A percentile compares a stretch with the other conserved stretches of the same genome.
Evolutionary conservation across 2,797 vertebrate species (phyloP).

Genomic region (Lophotriccus pileatus): DNA sequence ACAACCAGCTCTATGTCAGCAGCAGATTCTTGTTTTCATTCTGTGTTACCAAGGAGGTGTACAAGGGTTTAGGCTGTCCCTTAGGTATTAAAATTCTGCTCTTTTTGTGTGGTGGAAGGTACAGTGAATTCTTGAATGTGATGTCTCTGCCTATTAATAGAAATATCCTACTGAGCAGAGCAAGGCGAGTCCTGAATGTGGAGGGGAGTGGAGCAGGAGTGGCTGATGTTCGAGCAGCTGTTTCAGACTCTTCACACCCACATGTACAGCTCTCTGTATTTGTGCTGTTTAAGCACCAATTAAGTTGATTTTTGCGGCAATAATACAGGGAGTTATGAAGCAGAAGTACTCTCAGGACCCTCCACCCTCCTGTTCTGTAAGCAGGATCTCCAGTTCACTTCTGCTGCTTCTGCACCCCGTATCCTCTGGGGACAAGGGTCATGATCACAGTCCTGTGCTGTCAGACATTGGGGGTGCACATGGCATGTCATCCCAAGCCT

Average conservation of each 20-base stretch:
- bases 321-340: neutral
- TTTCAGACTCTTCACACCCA: neutral
- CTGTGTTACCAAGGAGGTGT: accelerated
- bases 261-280: neutral
- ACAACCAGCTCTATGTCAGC: neutral
- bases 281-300: neutral
- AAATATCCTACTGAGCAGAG: neutral
- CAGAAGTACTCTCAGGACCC: neutral
- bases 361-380: neutral
- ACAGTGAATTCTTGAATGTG: neutral
- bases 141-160: neutral
- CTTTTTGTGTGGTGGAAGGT: neutral
- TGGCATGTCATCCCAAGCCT: neutral
- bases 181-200: neutral
- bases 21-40: neutral
- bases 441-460: neutral
- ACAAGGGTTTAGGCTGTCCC: neutral
- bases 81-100: neutral
- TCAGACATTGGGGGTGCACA: neutral
- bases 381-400: neutral
- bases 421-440: neutral
- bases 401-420: neutral
- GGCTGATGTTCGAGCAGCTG: accelerated
- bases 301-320: neutral
- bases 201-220: neutral